Percentiles rank a stretch among this genome's conserved stretches.
These are phyloP conservation scores for Panthera leo DNA, from an alignment of 2,113 vertebrate genomes.

Conservation along the genomic window DNA sequence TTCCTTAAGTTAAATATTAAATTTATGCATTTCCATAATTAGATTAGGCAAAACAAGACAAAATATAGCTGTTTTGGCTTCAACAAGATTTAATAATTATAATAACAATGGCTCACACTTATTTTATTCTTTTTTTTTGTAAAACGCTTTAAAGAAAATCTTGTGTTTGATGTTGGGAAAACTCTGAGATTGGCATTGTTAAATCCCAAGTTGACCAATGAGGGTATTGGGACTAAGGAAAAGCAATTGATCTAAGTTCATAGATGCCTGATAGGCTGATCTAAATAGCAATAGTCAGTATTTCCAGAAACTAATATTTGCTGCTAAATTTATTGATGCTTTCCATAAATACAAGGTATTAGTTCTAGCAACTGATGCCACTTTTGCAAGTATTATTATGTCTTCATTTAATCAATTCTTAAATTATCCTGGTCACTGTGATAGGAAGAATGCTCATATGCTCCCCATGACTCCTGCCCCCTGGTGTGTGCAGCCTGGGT, in stretches of 20 bases:
- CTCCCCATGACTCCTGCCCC: not conserved
- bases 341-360: not conserved
- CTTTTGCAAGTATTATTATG: not conserved
- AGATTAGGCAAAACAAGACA: not conserved
- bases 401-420: not conserved
- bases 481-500: not conserved
- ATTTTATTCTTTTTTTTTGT: not conserved
- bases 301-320: not conserved
- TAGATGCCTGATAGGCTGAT: not conserved
- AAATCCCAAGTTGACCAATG: not conserved
- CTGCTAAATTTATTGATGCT: not conserved
- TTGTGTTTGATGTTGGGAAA: not conserved
- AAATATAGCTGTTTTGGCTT: not conserved
- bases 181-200: not conserved
- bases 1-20: slow-evolving; percentile 40
- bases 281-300: not conserved
- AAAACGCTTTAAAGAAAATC: not conserved
- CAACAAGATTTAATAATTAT: not conserved
- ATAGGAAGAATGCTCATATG: not conserved
- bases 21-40: not conserved
- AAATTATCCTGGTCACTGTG: not conserved
- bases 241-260: not conserved
- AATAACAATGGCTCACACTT: not conserved
- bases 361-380: not conserved
- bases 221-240: not conserved